phyloP scores from a whole-genome alignment of 2,888 invertebrate species.

The Lissonota sp. region DNA sequence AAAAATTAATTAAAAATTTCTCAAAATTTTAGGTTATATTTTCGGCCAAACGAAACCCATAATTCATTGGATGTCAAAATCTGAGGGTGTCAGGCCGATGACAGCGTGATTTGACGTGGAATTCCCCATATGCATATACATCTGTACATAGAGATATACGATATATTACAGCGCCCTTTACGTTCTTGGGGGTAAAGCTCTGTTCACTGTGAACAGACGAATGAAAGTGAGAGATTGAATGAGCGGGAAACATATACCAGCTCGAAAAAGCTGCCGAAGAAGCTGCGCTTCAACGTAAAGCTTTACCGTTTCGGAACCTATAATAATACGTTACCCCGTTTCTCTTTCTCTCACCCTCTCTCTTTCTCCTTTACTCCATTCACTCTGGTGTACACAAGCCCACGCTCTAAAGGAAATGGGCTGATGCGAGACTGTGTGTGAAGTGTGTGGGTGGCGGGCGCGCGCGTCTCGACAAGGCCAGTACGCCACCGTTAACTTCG shows the following conservation, averaged over 20 bases:
- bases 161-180: slow-evolving; percentile 7
- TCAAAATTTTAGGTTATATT: too few relatives aligned
- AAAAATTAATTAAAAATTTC: too few relatives aligned
- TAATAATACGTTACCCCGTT: slow-evolving; percentile 28
- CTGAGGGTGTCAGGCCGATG: too few relatives aligned
- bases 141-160: not conserved
- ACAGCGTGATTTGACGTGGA: too few relatives aligned
- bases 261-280: slow-evolving; percentile 39
- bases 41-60: too few relatives aligned
- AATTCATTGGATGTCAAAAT: too few relatives aligned
- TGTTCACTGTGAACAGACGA: slow-evolving; percentile 5
- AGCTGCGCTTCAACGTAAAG: slow-evolving; percentile 30
- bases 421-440: slow-evolving; percentile 36
- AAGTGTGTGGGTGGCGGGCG: slow-evolving; percentile 10
- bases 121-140: too few relatives aligned
- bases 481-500: slow-evolving; percentile 75
- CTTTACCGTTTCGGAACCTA: slow-evolving; percentile 17
- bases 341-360: not conserved
- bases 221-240: slow-evolving; percentile 50
- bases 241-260: slow-evolving; percentile 15
- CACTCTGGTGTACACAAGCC: not conserved
- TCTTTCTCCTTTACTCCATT: not conserved
- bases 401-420: not conserved
- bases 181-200: slow-evolving; percentile 18
- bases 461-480: slow-evolving; percentile 66